phyloP scores from a whole-genome alignment of 2,888 invertebrate genomes.

The Euproctis similis region DNA sequence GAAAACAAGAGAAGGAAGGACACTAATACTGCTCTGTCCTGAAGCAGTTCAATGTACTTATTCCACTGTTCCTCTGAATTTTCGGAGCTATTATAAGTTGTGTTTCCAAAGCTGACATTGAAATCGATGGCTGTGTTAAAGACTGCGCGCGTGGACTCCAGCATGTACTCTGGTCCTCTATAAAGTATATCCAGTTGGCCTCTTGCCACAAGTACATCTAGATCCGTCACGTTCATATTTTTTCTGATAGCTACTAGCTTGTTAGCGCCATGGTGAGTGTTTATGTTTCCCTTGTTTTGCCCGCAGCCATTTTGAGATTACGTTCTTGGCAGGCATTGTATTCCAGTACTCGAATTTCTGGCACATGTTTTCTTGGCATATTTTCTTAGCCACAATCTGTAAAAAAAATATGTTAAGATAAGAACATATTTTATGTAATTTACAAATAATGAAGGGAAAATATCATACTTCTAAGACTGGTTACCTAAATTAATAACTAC shows the following conservation, averaged over 20 bases:
- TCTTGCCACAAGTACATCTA: conserved; percentile 58
- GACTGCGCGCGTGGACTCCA: conserved; percentile 34
- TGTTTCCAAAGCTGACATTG: conserved; percentile 52
- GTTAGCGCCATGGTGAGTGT: conserved; percentile 64
- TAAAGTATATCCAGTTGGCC: conserved; percentile 56
- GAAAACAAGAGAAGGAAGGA: conserved; percentile 90
- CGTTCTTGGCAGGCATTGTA: conserved; percentile 68
- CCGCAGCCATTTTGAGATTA: conserved; percentile 70
- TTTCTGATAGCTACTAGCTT: conserved; percentile 51
- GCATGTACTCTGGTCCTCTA: conserved; percentile 49
- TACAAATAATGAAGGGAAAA: too few species aligned
- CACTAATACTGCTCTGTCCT: conserved; percentile 86
- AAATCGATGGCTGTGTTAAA: conserved; percentile 49
- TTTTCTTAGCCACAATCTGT: conserved; percentile 46
- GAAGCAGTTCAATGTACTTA: conserved; percentile 62
- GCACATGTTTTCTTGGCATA: conserved; percentile 60
- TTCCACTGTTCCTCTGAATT: conserved; percentile 54
- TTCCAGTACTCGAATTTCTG: conserved; percentile 52
- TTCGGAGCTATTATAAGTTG: conserved; percentile 41
- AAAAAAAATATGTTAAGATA: too few species aligned
- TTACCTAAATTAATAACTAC: too few species aligned
- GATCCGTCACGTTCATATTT: conserved; percentile 67
- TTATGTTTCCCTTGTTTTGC: conserved; percentile 68
- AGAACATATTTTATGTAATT: too few species aligned
- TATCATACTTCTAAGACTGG: too few species aligned